phyloP scores from a whole-genome alignment of 53 echinoderm and acorn worm species.

The Holothuria leucospilota region DNA sequence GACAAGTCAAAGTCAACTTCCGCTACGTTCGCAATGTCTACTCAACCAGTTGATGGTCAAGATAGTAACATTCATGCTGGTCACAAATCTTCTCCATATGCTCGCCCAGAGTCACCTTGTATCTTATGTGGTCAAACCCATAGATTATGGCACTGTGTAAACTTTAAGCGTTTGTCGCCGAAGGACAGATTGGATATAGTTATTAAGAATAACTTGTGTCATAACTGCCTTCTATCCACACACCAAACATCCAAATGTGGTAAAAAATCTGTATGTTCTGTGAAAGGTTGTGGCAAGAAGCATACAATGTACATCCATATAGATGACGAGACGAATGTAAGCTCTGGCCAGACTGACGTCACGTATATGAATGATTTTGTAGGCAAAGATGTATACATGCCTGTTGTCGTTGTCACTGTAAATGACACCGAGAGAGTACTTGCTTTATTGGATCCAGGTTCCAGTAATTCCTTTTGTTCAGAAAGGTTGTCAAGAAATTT shows the following conservation, averaged over 20 bases:
- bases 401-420: slow-evolving; percentile 48
- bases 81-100: too few relatives aligned
- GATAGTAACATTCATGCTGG: too few relatives aligned
- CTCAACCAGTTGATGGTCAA: too few relatives aligned
- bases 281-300: slow-evolving; percentile 57
- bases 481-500: slow-evolving; percentile 7
- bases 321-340: background rate
- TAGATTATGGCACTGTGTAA: slow-evolving; percentile 50
- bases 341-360: slow-evolving; percentile 6
- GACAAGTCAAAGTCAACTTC: too few relatives aligned
- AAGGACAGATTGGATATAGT: slow-evolving; percentile 48
- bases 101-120: too few relatives aligned
- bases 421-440: slow-evolving; percentile 31
- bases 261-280: slow-evolving; percentile 31
- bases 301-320: slow-evolving; percentile 32
- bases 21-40: too few relatives aligned
- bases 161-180: slow-evolving; percentile 43
- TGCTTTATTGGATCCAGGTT: slow-evolving; percentile 52
- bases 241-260: slow-evolving; percentile 25
- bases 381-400: slow-evolving; percentile 33
- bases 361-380: slow-evolving; percentile 15
- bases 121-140: background rate
- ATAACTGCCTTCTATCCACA: slow-evolving; percentile 40
- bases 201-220: slow-evolving; percentile 42
- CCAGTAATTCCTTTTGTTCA: slow-evolving; percentile 60